Evolutionary conservation across 2,888 invertebrate genomes (phyloP), one percentile per base, ranked within the genome.

Genomic region (Lottia gigantea): DNA sequence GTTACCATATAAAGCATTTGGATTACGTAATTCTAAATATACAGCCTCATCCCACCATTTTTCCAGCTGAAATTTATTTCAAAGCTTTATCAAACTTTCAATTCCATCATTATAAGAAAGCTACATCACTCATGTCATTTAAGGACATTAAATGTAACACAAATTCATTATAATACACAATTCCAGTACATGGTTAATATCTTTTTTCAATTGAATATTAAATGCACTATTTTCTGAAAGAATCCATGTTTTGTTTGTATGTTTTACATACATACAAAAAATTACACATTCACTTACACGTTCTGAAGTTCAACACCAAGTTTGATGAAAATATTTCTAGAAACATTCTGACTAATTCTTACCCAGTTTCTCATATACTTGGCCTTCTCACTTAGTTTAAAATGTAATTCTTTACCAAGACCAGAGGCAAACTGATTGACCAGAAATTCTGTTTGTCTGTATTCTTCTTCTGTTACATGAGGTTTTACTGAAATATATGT

Each of bases 41-140:
- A 90, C 91, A 75, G 90, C 89, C 47, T 91, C 88, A 78, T 91
- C 90, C 92, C 92, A 92, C 91, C 91, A 92, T 76, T 87, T 86
- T 73, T 90, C 90, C 61, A 91, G 75, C 89, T 89, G 77, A 67
- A 78, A 75, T 40, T 1, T 4, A 40, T 40, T 40, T 1, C 1
- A 11, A 47, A n/a, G 25, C 0, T 62, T 40, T 25, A 68, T n/a
- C 46, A 63, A 23, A 62, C n/a, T 49, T 15, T 67, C 19, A 65
- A 68, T 31, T 31, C 31, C 31, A 31, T 40, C 40, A 8, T 40
- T 8, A 40, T 40, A 40, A 8, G 7, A 11, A 40, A 11, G 40
- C 6, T 31, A n/a, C n/a, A n/a, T n/a, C n/a, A n/a, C n/a, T n/a
- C n/a, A n/a, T n/a, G n/a, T n/a, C n/a, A n/a, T n/a, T n/a, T n/a